phyloP scores from a whole-genome alignment of 2,888 invertebrate species.

The Drosophila basisetae region DNA sequence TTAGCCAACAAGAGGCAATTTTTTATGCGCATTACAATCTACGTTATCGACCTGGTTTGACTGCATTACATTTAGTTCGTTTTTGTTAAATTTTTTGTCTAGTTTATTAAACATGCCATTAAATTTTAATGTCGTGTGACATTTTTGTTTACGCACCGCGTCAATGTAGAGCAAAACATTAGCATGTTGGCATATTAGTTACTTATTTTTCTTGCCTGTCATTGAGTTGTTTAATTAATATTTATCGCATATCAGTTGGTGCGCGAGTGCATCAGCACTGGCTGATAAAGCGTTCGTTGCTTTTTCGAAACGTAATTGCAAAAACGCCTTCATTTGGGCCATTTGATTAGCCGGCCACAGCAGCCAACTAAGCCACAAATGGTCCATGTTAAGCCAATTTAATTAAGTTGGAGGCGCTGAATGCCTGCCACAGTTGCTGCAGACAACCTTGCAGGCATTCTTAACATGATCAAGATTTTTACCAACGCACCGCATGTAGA shows the following conservation, averaged over 20 bases:
- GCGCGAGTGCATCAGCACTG: constrained; percentile 36
- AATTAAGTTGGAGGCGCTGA: constrained; percentile 69
- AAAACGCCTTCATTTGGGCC: constrained; percentile 47
- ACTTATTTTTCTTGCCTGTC: constrained; percentile 58
- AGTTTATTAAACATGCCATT: constrained; percentile 60
- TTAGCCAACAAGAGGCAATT: constrained; percentile 22
- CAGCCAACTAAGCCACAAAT: constrained; percentile 40
- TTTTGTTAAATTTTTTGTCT: constrained; percentile 36
- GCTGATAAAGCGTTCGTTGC: constrained; percentile 29
- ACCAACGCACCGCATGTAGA: constrained; percentile 64
- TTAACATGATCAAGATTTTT: constrained; percentile 74
- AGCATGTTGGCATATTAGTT: constrained; percentile 64
- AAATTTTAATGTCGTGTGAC: constrained; percentile 70
- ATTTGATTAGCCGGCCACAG: constrained; percentile 57
- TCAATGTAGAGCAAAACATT: constrained; percentile 67
- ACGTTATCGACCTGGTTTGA: constrained; percentile 66
- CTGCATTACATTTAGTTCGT: constrained; percentile 48
- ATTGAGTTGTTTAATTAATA: constrained; percentile 70
- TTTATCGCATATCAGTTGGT: constrained; percentile 52
- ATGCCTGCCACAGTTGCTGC: constrained; percentile 48
- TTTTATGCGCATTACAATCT: constrained; percentile 49
- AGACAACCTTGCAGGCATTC: constrained; percentile 75
- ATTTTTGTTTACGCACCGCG: constrained; percentile 65
- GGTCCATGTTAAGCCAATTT: constrained; percentile 61
- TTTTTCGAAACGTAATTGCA: constrained; percentile 32